Evolutionary conservation across 2,797 vertebrate species (phyloP), one percentile per base, ranked within the genome.

Genomic region (Siniperca obscura): DNA sequence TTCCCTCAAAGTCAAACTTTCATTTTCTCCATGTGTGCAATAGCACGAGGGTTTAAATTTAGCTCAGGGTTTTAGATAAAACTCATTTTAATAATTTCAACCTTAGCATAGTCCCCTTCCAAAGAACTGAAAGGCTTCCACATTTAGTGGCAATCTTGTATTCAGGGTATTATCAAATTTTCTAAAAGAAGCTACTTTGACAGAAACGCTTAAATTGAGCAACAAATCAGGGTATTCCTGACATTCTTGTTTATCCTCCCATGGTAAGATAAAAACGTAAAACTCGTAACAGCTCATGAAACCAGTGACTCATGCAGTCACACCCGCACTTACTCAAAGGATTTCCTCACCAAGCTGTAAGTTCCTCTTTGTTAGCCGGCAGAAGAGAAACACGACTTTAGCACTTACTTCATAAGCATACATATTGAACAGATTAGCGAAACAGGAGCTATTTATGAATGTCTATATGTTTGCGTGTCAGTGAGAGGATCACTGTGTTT

Each of bases 331-430:
- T 90, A 83, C 90, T 83, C 85, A 89, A 74, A 89, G 79, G 55
- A 76, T 84, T 89, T 90, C 90, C 79, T 83, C 55, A 57, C 50
- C 36, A 2, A 34, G 75, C 74, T 65, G 76, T 36, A 19, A 85
- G 80, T 94, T 95, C 93, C 92, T 88, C 78, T 86, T 88, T 64
- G 61, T 86, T 16, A 52, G 62, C 36, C 22, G n/a, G 38, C 69
- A 70, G 74, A 69, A 44, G 73, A 79, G 70, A 82, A 77, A 82
- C 52, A 27, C 1, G 25, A 82, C 76, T 76, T 81, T 66, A 91
- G 92, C 91, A 92, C 91, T 94, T 94, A 91, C 80, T 87, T 85
- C 80, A 78, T 13, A 0, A 76, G 78, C 82, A 76, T 81, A 38
- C 55, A 7, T 34, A 7, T 46, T 22, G 62, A 42, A 22, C 55